Evolutionary conservation across 2,888 invertebrate genomes (phyloP), one percentile per base, ranked within the genome.

Genomic region (Lissonota sp.): DNA sequence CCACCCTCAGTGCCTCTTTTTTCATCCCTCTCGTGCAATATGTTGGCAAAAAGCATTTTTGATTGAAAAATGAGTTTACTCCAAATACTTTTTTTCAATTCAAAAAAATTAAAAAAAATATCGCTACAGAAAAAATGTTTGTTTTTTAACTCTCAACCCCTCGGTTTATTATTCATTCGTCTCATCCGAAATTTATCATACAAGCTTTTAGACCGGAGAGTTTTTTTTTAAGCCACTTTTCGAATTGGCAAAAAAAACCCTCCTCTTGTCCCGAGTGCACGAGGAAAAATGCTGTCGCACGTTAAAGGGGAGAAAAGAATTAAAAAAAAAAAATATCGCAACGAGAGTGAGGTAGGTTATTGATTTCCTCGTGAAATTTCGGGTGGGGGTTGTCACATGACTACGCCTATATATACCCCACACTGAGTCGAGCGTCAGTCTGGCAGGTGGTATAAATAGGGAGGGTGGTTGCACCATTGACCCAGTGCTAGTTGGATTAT

Each of bases 391-490:
- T 88, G 89, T 90, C 87, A 90, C 87, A 88, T 85, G 87, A 86
- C 86, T 84, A 26, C 1, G 26, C 74, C 6, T 14, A 7, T 86
- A 86, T 87, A 86, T 88, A 87, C 85, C 86, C 85, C 84, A 58
- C 64, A 44, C 53, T 6, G 44, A 64, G 60, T n/a, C 70, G 26
- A 76, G 71, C 76, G 53, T 84, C 79, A 85, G 89, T 87, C 88
- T 87, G 86, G 26, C 70, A 85, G 84, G 81, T 81, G 83, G 88
- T 88, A 91, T 91, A 91, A 91, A 91, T 90, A 90, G 90, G 88
- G 88, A 88, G 91, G 90, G 90, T 90, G 89, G 90, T 90, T 91
- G 90, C 91, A 91, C 91, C 91, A 90, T 91, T 91, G 91, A 91
- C 91, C 91, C 91, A 91, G 91, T 91, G 90, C 89, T 83, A 83